Base-by-base conservation (phyloP, 1,140 invertebrate genomes). In the Drosophila nebulosa region DNA sequence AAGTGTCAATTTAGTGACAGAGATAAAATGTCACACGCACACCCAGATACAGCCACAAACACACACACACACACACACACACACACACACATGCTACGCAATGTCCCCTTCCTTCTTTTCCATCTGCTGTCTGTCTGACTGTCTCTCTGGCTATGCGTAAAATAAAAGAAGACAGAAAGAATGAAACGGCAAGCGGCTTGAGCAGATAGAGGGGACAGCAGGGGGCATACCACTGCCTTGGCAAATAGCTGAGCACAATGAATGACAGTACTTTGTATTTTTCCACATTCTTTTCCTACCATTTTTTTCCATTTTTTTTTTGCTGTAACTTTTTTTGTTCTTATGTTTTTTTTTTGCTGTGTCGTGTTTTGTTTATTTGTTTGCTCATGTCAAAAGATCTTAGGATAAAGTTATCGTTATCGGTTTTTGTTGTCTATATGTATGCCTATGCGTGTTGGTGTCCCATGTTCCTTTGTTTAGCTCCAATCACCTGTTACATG, bases 1-100 rank as follows among this genome's bases (percentile, higher is more conserved):
- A 89, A 89, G 85, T 89, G 85, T 89, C 85, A 89, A 89, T 89
- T 89, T 89, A 89, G 86, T 89, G 85, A 89, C 86, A 89, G 74
- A 89, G 85, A 89, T 89, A 89, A 89, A 89, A 89, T 80, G 86
- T 80, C 85, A 89, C 81, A 89, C 79, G 64, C 73, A 85, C 63
- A 71, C 55, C 30, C 50, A 63, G 42, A 69, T 24, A 36, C 32
- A 71, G 46, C 62, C 35, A 64, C 55, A 58, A 9, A 35, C 42
- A 71, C 42, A 66, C 46, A 35, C 39, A 59, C 76, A 75, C 50
- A 64, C n/a, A 35, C 42, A 71, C 42, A 68, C 36, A 36, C 42
- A 60, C 77, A 76, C 51, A 64, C 53, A 16, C 68, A 39, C 30
- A 32, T 39, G 75, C 66, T 42, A 55, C 67, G 55, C 53, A 52